A percentile compares a stretch with the other conserved stretches of the same genome.
phyloP scores from a whole-genome alignment of 2,888 invertebrate species.

The Nephrotoma flavescens region DNA sequence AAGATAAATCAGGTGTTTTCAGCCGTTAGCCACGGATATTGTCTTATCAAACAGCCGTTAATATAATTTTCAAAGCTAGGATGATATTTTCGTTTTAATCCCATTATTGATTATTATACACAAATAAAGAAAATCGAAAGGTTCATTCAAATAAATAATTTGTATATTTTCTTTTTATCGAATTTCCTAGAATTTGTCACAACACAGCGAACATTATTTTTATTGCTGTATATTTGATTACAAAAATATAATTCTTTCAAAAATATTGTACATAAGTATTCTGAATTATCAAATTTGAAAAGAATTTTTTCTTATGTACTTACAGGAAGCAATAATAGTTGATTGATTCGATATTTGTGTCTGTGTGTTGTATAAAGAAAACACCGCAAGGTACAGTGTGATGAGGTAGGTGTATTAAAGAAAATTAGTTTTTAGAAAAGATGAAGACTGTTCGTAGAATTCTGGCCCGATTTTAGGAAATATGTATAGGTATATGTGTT shows the following conservation, averaged over 20 bases:
- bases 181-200: not conserved
- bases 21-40: too few relatives aligned
- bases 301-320: not conserved
- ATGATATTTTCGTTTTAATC: not conserved
- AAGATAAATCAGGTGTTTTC: too few relatives aligned
- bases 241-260: not conserved
- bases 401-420: not conserved
- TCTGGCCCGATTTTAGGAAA: too few relatives aligned
- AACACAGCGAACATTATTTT: not conserved
- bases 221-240: not conserved
- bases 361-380: not conserved
- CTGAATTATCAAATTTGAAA: not conserved
- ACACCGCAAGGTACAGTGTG: not conserved
- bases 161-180: not conserved
- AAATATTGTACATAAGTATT: not conserved
- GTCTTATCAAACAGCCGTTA: too few relatives aligned
- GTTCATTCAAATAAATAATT: not conserved
- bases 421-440: too few relatives aligned
- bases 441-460: too few relatives aligned
- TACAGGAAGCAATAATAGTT: not conserved
- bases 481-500: too few relatives aligned
- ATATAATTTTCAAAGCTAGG: not conserved
- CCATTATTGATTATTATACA: not conserved
- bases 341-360: not conserved
- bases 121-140: not conserved